Base-by-base conservation (phyloP, 2,113 vertebrate genomes). In the Pterophyllum scalare region DNA sequence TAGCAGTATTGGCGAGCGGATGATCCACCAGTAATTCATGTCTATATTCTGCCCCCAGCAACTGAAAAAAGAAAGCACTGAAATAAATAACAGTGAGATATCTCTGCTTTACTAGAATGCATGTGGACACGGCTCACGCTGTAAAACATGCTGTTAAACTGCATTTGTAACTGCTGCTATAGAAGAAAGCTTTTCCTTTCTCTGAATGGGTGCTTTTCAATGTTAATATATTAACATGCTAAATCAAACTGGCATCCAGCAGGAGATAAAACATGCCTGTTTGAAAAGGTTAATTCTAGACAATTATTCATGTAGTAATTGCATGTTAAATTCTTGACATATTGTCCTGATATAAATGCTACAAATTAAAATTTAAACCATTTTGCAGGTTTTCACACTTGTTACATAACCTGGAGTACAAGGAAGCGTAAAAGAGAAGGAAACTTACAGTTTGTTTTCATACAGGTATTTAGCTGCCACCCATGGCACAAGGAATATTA, bases 21-120 rank as follows among this genome's bases (percentile, higher is more conserved):
- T 97, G 89, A 99, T 99, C 98, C 98, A 99, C 98, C 98, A 99
- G 95, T 97, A 97, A 22, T 94, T 96, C 98, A 99, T 99, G 92
- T 97, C 97, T 79, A 96, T 91, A 35, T 98, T 99, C 26, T 92
- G 96, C 62, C 93, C 96, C 98, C 98, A 99, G 94, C 98, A 99
- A 92, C 98, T 98, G 79, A 40, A 83, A 13, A 15, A 81, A 76
- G 82, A 80, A 81, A 28, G 9, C 78, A 56, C 7, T 79, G 17
- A 81, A 61, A 43, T 13, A 75, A 46, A 76, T 22, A 59, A 38
- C 24, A 83, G 9, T 7, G 20, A 77, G 31, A 57, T 6, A 70
- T 76, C 64, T 76, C 9, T 28, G 19, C 7, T 20, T 11, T 13
- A 62, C 17, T 20, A 2, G 12, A 75, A 17, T 14, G 10, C n/a